Percentiles rank a stretch among this genome's conserved stretches.
Evolutionary conservation across 2,797 vertebrate species (phyloP).

Genomic region (Sebastes kiyomatsui): DNA sequence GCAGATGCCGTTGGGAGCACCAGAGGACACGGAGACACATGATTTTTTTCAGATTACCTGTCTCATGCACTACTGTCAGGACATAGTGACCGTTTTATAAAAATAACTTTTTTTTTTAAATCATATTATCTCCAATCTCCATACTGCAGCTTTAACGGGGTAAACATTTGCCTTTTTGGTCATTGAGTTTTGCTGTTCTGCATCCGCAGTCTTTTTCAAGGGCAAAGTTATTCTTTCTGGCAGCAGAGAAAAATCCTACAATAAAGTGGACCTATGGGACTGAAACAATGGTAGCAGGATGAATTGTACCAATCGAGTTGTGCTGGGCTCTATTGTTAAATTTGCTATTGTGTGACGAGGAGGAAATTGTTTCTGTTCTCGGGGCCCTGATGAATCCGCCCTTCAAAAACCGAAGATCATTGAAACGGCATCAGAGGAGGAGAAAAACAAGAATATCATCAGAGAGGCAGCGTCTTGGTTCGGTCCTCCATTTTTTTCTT

Average conservation of each 20-base stretch:
- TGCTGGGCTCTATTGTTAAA: slow-evolving; percentile 57
- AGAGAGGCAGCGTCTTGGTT: slow-evolving; percentile 18
- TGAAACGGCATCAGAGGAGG: slow-evolving; percentile 28
- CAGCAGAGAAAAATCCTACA: slow-evolving; percentile 41
- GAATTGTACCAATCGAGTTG: slow-evolving; percentile 47
- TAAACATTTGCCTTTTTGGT: slow-evolving; percentile 42
- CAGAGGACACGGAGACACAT: no score
- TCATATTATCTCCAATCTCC: no score
- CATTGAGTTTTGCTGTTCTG: not conserved
- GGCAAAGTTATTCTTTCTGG: slow-evolving; percentile 46
- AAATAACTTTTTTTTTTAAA: no score
- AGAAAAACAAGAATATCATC: slow-evolving; percentile 43
- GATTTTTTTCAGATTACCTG: no score
- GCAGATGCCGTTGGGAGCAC: no score
- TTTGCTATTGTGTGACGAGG: slow-evolving; percentile 53
- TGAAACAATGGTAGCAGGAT: slow-evolving; percentile 66
- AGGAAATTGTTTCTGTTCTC: slow-evolving; percentile 73
- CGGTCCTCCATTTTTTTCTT: slow-evolving; percentile 1
- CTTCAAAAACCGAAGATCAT: slow-evolving; percentile 53
- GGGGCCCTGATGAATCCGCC: slow-evolving; percentile 54
- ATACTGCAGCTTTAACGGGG: not conserved
- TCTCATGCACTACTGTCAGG: no score
- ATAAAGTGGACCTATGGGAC: slow-evolving; percentile 64
- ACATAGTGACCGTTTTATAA: no score
- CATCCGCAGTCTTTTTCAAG: slow-evolving; percentile 48